Conservation (phyloP, 2,113 vertebrate species). For the Caracal caracal region DNA sequence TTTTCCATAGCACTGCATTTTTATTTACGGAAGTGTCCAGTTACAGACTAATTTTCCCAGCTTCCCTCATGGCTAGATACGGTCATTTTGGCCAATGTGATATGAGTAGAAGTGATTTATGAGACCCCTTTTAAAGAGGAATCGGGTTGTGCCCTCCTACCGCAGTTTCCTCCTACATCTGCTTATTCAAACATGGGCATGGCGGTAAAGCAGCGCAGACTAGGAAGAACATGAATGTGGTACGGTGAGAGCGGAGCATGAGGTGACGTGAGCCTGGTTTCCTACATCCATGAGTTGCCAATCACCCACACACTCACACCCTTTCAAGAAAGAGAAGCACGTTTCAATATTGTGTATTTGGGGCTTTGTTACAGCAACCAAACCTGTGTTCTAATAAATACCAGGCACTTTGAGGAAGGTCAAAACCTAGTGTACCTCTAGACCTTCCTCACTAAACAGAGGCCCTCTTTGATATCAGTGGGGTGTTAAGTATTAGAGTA, state of each 20-base stretch:
- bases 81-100: neutral
- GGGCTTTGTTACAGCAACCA: neutral
- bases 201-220: neutral
- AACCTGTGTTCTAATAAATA: neutral
- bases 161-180: neutral
- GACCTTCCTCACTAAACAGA: neutral
- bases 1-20: neutral
- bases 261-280: neutral
- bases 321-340: neutral
- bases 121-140: neutral
- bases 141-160: neutral
- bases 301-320: neutral
- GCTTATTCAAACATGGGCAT: neutral
- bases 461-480: neutral
- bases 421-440: neutral
- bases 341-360: neutral
- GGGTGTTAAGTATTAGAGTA: neutral
- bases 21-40: neutral
- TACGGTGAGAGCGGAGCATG: rapidly evolving
- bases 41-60: neutral
- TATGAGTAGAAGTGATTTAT: neutral
- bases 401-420: neutral
- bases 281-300: neutral
- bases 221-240: neutral
- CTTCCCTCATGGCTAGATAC: neutral